These are phyloP conservation scores for Rhea pennata DNA, from an alignment of 2,113 vertebrate species.

Conservation along the genomic window DNA sequence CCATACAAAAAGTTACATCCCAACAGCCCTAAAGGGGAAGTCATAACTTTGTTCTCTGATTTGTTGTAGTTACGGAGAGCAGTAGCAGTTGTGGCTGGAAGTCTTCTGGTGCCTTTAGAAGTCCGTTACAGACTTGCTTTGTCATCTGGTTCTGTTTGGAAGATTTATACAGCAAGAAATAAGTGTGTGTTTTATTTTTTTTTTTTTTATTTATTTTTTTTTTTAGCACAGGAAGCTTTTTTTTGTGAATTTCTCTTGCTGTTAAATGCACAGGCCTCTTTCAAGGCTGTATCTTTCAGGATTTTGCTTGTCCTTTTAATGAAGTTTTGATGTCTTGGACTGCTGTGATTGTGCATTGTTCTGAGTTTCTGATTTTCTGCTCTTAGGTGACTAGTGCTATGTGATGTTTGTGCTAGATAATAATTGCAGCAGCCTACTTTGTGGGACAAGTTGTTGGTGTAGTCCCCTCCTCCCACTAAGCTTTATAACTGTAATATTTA, in stretches of 20 bases:
- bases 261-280: background rate
- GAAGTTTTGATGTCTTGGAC: accelerated
- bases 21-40: background rate
- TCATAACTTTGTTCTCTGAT: background rate
- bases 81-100: background rate
- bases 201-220: background rate
- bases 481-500: background rate
- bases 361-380: background rate
- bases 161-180: background rate
- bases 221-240: background rate
- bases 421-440: background rate
- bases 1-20: background rate
- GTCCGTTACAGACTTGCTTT: background rate
- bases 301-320: background rate
- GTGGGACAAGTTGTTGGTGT: background rate
- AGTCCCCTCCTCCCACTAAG: background rate
- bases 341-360: background rate
- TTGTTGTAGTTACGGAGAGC: background rate
- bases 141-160: background rate
- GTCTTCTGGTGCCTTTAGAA: background rate
- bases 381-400: background rate
- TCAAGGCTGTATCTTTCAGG: background rate
- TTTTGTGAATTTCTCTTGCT: background rate
- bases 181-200: background rate
- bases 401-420: background rate